Evolutionary conservation across 2,797 vertebrate genomes (phyloP), one percentile per base, ranked within the genome.

Genomic region (Discoglossus pictus): DNA sequence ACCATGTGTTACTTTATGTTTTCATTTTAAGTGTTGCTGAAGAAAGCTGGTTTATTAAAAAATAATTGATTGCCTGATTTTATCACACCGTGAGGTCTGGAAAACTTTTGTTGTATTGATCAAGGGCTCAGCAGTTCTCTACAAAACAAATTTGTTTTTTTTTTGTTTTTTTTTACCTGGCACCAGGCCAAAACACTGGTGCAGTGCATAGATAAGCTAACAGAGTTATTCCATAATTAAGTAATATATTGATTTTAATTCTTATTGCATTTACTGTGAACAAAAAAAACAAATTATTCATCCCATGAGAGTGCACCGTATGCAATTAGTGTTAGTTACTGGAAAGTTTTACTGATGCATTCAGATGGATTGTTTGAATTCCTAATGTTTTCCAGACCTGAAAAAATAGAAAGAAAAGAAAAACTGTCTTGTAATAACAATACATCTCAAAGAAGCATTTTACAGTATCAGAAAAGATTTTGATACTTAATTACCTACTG

Each of bases 51-150:
- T 16, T 74, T 74, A 73, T 54, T 61, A 73, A 39, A 77, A 66
- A 68, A 36, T 68, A 78, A 75, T 48, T 58, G 34, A 76, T 68
- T 72, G 6, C 15, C 68, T 11, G 6, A 53, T 75, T 79, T 80
- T 78, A 23, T 75, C 61, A 68, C 34, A 15, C 46, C 6, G 1
- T 56, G 50, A 64, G 54, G 11, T 24, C 55, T 62, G 39, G 53
- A 79, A 78, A 61, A 72, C 63, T 52, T 71, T 35, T 54, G 17
- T 43, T 23, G 0, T 59, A 76, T 75, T 75, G 72, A 81, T 76
- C 76, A 79, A 78, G 47, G 51, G 39, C 51, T 76, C 68, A 31
- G 7, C 6, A 38, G 61, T 76, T 77, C 23, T 74, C 13, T 65
- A 48, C 38, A 61, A 66, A 7, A 48, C 1, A 67, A 9, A 21